Percentiles rank a stretch among this genome's conserved stretches.
phyloP scores from a whole-genome alignment of 2,888 invertebrate genomes.

The Drosophila paranaensis region DNA sequence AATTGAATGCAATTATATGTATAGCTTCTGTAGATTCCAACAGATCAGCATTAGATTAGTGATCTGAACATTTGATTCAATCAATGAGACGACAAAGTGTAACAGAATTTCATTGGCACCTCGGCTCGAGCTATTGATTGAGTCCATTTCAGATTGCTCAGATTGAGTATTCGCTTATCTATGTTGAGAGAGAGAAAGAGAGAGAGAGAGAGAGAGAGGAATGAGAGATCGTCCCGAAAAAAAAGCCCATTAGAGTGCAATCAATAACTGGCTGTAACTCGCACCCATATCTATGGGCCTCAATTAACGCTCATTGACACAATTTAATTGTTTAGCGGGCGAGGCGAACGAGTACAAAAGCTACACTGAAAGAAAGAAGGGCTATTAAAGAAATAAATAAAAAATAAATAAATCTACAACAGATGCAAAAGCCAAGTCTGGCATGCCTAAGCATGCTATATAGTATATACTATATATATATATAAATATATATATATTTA shows the following conservation, averaged over 20 bases:
- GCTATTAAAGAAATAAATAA: too few species aligned
- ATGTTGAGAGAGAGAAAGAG: background rate
- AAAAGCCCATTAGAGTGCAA: conserved; percentile 25
- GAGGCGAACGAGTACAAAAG: conserved; percentile 26
- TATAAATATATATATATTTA: background rate
- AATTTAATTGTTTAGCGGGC: conserved; percentile 61
- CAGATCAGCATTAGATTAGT: background rate
- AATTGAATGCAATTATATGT: too few species aligned
- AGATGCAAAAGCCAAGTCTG: background rate
- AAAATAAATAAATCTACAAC: too few species aligned
- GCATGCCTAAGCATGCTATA: background rate
- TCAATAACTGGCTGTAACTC: conserved; percentile 37
- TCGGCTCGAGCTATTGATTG: conserved; percentile 15
- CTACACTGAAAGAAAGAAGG: conserved; percentile 37
- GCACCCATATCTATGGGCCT: conserved; percentile 49
- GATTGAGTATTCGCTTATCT: background rate
- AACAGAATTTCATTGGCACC: conserved; percentile 5
- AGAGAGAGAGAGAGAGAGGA: too few species aligned
- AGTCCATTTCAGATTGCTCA: background rate
- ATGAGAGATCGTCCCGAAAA: background rate
- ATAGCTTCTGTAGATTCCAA: background rate
- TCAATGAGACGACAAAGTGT: background rate
- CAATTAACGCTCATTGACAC: conserved; percentile 75
- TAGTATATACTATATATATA: background rate
- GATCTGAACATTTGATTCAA: background rate